Evolutionary conservation across 2,797 vertebrate genomes (phyloP).

Genomic region (Myiothlypis coronata): DNA sequence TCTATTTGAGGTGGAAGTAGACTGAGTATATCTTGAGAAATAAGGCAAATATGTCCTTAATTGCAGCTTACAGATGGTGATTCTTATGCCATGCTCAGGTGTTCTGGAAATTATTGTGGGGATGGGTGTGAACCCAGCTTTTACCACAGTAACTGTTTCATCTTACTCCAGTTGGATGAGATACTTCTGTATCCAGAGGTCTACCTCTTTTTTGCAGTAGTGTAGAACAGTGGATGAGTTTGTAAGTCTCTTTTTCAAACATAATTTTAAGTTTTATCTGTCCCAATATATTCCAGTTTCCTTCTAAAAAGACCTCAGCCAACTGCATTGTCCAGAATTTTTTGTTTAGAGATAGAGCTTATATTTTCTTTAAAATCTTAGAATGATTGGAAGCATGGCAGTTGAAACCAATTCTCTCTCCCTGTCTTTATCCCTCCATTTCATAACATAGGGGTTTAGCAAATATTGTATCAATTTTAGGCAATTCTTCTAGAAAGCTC

Average conservation of each 20-base stretch:
- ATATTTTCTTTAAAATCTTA: not conserved
- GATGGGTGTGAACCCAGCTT: not conserved
- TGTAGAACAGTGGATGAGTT: not conserved
- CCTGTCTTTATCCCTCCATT: not conserved
- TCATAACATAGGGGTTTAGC: not conserved
- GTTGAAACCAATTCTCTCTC: not conserved
- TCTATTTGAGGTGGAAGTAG: not conserved
- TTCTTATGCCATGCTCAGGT: not conserved
- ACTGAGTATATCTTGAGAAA: not conserved
- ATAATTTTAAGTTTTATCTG: not conserved
- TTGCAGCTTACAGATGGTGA: not conserved
- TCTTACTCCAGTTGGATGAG: not conserved
- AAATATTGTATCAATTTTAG: not conserved
- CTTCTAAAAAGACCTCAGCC: not conserved
- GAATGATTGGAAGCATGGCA: not conserved
- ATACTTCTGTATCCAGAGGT: not conserved
- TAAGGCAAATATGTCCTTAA: not conserved
- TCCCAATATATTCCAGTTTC: not conserved
- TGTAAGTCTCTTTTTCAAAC: not conserved
- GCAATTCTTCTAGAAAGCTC: not conserved
- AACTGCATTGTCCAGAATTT: not conserved
- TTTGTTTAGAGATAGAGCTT: not conserved
- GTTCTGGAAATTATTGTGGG: not conserved
- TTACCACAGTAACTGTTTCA: not conserved
- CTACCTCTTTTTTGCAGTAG: not conserved